These are phyloP conservation scores for Struthio camelus DNA, from an alignment of 2,113 vertebrate genomes.

Conservation along the genomic window DNA sequence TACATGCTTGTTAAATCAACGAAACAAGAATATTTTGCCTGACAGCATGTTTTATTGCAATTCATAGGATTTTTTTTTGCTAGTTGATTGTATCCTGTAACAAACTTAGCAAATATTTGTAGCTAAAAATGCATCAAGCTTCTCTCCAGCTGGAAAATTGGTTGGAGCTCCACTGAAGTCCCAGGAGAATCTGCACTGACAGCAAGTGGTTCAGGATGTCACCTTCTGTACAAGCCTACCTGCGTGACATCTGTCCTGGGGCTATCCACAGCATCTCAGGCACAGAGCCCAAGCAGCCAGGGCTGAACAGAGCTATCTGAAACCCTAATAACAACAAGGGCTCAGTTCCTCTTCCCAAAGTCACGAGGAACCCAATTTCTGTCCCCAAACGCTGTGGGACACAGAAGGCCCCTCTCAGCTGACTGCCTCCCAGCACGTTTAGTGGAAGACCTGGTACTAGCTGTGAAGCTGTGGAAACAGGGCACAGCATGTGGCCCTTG, in stretches of 20 bases:
- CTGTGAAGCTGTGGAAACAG: background rate
- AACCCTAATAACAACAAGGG: background rate
- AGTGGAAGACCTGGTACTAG: background rate
- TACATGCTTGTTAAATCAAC: background rate
- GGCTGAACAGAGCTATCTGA: background rate
- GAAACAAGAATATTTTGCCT: background rate
- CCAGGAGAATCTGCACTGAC: background rate
- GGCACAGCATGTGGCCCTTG: background rate
- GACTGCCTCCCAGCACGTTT: background rate
- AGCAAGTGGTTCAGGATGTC: background rate
- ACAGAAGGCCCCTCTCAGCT: background rate
- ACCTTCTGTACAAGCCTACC: background rate
- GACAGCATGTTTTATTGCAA: background rate
- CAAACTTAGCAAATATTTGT: background rate
- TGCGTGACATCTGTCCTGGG: background rate
- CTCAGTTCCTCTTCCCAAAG: background rate
- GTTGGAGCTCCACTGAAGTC: background rate
- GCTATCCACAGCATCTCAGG: background rate
- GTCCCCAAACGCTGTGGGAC: background rate
- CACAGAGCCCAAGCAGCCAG: no score
- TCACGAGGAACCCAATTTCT: background rate
- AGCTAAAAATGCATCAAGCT: background rate
- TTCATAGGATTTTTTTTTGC: background rate
- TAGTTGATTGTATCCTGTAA: background rate
- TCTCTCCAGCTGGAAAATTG: background rate